phyloP scores from a whole-genome alignment of 1,140 invertebrate genomes.

The Drosophila rhopaloa region DNA sequence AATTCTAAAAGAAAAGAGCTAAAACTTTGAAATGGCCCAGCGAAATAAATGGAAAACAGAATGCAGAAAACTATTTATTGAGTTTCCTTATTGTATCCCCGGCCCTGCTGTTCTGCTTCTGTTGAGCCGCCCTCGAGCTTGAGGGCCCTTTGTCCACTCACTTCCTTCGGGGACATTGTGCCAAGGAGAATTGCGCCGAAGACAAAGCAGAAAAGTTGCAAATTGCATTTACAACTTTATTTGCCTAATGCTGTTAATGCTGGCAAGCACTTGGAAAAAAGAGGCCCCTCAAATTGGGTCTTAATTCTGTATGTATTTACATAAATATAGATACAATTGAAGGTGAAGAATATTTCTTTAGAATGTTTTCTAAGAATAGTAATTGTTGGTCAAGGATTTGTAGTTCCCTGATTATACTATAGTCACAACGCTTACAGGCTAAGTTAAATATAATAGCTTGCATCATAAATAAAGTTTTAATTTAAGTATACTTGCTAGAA shows the following conservation, averaged over 20 bases:
- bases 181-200: conserved; percentile 52
- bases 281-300: conserved; percentile 2
- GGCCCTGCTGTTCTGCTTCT: conserved; percentile 42
- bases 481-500: too few relatives aligned
- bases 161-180: conserved; percentile 55
- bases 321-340: neutral
- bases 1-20: conserved; percentile 13
- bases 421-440: too few relatives aligned
- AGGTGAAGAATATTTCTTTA: neutral
- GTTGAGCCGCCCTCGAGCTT: conserved; percentile 19
- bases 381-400: too few relatives aligned
- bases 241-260: conserved; percentile 72
- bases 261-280: conserved; percentile 5
- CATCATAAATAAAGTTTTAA: too few relatives aligned
- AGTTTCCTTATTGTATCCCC: conserved; percentile 65
- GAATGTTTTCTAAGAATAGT: too few relatives aligned
- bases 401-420: too few relatives aligned
- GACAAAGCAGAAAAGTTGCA: conserved; percentile 72
- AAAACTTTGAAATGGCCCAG: conserved; percentile 50
- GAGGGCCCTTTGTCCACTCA: conserved; percentile 43
- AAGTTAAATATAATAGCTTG: too few relatives aligned
- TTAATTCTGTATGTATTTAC: neutral
- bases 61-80: conserved; percentile 69
- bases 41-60: conserved; percentile 64
- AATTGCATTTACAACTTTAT: conserved; percentile 81